These are phyloP conservation scores for Blera fallax DNA, from an alignment of 2,888 invertebrate species.

Conservation along the genomic window DNA sequence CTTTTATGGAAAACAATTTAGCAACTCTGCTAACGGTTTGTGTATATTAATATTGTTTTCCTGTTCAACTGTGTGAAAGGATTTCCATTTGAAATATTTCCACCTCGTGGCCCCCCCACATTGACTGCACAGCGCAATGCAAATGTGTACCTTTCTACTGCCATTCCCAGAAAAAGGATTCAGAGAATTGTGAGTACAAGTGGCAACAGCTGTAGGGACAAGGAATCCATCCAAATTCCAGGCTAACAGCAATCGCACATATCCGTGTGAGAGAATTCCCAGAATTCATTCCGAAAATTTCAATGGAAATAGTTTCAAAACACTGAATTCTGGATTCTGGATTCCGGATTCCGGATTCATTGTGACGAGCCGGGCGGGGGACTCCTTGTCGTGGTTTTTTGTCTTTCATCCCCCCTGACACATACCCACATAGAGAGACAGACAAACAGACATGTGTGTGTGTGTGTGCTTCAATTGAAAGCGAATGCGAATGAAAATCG, in stretches of 20 bases:
- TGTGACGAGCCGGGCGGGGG: slow-evolving; percentile 2
- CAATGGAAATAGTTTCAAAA: slow-evolving; percentile 66
- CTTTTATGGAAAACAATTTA: slow-evolving; percentile 42
- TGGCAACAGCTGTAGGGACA: slow-evolving; percentile 65
- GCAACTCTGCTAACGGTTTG: slow-evolving; percentile 25
- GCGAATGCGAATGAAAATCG: slow-evolving; percentile 28
- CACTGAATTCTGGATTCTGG: slow-evolving; percentile 9
- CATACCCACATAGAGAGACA: neutral
- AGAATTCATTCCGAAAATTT: slow-evolving; percentile 52
- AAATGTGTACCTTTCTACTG: slow-evolving; percentile 28
- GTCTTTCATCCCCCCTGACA: neutral
- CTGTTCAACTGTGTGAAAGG: slow-evolving; percentile 32
- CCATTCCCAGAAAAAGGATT: neutral
- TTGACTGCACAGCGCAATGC: neutral
- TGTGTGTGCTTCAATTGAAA: slow-evolving; percentile 5
- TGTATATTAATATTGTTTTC: neutral
- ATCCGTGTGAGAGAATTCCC: slow-evolving; percentile 43
- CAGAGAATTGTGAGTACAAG: slow-evolving; percentile 49
- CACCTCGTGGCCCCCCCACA: neutral
- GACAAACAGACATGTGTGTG: neutral
- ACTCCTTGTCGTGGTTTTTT: neutral
- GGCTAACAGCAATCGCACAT: slow-evolving; percentile 35
- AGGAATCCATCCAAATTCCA: slow-evolving; percentile 63
- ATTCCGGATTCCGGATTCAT: slow-evolving; percentile 32
- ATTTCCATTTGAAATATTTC: slow-evolving; percentile 51